Evolutionary conservation across 1,140 invertebrate species (phyloP).

Genomic region (Drosophila kanapiae): DNA sequence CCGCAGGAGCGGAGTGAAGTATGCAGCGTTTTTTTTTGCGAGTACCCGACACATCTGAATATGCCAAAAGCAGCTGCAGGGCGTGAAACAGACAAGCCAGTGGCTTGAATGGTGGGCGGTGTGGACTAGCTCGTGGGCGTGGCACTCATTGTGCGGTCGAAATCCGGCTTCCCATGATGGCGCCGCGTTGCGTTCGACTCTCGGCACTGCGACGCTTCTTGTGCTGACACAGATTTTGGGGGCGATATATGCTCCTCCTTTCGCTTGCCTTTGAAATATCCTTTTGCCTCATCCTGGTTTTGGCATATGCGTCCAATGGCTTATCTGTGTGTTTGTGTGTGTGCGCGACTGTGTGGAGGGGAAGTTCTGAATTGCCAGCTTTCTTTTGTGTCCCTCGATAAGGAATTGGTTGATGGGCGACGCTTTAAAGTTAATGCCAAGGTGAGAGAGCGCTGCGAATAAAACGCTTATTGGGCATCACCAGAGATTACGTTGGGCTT

Average conservation of each 20-base stretch:
- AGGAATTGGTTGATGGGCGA: slow-evolving; percentile 34
- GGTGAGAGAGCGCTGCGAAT: slow-evolving; percentile 6
- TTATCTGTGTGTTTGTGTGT: slow-evolving; percentile 1
- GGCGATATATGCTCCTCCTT: slow-evolving; percentile 51
- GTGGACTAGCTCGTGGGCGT: slow-evolving; percentile 30
- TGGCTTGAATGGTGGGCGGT: slow-evolving; percentile 20
- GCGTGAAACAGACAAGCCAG: slow-evolving; percentile 24
- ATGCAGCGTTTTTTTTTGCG: slow-evolving; percentile 24
- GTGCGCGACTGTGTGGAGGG: background rate
- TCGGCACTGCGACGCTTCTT: slow-evolving; percentile 4
- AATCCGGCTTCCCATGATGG: slow-evolving; percentile 33
- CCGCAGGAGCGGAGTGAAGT: slow-evolving; percentile 3
- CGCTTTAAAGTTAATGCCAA: slow-evolving; percentile 50
- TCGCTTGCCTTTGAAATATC: slow-evolving; percentile 4
- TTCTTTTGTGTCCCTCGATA: slow-evolving; percentile 36
- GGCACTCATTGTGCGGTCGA: slow-evolving; percentile 42
- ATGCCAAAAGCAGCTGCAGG: slow-evolving; percentile 63
- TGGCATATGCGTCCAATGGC: slow-evolving; percentile 44
- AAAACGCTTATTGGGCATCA: slow-evolving; percentile 6
- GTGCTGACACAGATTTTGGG: slow-evolving; percentile 62
- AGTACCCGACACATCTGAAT: slow-evolving; percentile 58
- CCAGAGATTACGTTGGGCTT: slow-evolving; percentile 34
- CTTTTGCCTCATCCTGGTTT: slow-evolving; percentile 29
- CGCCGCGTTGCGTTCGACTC: slow-evolving; percentile 33
- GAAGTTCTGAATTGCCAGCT: slow-evolving; percentile 27